phyloP scores from a whole-genome alignment of 2,797 vertebrate species.

The Fundulus diaphanus region DNA sequence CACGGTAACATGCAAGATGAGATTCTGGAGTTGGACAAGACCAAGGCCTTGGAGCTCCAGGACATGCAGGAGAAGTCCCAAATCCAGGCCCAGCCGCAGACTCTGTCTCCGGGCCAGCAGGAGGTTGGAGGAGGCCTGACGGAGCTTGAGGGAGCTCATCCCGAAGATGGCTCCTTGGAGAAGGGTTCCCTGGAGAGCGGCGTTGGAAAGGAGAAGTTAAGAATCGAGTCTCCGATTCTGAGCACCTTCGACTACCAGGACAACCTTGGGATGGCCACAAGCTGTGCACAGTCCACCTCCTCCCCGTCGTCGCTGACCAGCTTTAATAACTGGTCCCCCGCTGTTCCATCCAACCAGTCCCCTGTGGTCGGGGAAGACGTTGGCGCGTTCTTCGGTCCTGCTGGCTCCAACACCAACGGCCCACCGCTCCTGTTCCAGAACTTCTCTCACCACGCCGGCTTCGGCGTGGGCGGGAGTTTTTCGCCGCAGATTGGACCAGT shows the following conservation, averaged over 20 bases:
- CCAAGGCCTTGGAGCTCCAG: slow-evolving; percentile 87
- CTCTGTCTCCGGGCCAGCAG: slow-evolving; percentile 88
- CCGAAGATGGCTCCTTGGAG: slow-evolving; percentile 90
- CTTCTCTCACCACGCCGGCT: slow-evolving; percentile 97
- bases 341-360: slow-evolving; percentile 94
- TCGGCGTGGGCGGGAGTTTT: slow-evolving; percentile 90
- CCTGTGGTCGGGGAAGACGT: slow-evolving; percentile 95
- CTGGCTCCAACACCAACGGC: slow-evolving; percentile 93
- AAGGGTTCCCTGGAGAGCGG: slow-evolving; percentile 89
- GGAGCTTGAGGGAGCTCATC: slow-evolving; percentile 89
- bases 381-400: slow-evolving; percentile 90
- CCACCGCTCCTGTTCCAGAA: slow-evolving; percentile 97
- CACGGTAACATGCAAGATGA: slow-evolving; percentile 99
- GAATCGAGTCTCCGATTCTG: slow-evolving; percentile 95
- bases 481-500: slow-evolving; percentile 97
- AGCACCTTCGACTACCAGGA: slow-evolving; percentile 98
- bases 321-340: slow-evolving; percentile 98
- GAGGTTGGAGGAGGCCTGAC: slow-evolving; percentile 89
- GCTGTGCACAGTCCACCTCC: slow-evolving; percentile 88
- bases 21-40: slow-evolving; percentile 96
- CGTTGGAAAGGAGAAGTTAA: slow-evolving; percentile 92
- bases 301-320: slow-evolving; percentile 94
- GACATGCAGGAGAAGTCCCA: slow-evolving; percentile 91
- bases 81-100: slow-evolving; percentile 87
- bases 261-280: slow-evolving; percentile 90